Conservation (phyloP, 1,140 invertebrate species). For the Thaumetopoea pityocampa region DNA sequence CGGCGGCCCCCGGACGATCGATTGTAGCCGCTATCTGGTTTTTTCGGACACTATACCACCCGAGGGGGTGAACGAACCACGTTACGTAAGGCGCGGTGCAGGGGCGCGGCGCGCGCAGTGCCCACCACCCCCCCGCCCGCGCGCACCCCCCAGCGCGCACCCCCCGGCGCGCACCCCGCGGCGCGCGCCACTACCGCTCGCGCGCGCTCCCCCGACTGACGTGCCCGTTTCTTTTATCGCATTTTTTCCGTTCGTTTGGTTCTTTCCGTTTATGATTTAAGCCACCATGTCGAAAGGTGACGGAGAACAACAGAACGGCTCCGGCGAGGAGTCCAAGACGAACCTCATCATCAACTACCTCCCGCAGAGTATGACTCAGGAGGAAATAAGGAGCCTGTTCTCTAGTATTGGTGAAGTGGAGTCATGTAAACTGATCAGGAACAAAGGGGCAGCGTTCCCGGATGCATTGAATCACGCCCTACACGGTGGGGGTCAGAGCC, state of each 20-base stretch:
- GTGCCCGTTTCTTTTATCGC: conserved; percentile 68
- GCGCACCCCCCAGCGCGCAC: too few species aligned
- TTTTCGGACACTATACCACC: conserved; percentile 73
- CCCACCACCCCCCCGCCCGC: conserved; percentile 32
- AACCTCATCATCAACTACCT: conserved; percentile 99
- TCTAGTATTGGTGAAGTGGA: conserved; percentile 99
- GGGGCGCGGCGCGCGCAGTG: conserved; percentile 45
- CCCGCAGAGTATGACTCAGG: conserved; percentile 99
- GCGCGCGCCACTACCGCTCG: conserved; percentile 54
- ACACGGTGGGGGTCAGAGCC: conserved; percentile 95
- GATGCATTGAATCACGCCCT: conserved; percentile 73
- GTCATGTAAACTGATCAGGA: conserved; percentile 98
- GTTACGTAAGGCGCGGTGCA: conserved; percentile 69
- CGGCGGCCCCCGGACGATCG: conserved; percentile 38
- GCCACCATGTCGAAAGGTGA: conserved; percentile 90
- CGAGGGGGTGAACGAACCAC: conserved; percentile 70
- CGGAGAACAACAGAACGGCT: conserved; percentile 81
- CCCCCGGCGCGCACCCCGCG: too few species aligned
- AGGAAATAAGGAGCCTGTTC: conserved; percentile 98
- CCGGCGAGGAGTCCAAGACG: conserved; percentile 94
- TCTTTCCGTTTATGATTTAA: conserved; percentile 75
- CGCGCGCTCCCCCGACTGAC: conserved; percentile 58
- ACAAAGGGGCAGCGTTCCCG: conserved; percentile 85
- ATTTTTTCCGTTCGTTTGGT: conserved; percentile 73
- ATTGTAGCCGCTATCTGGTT: conserved; percentile 62